A percentile compares a stretch with the other conserved stretches of the same genome.
phyloP scores from a whole-genome alignment of 2,113 vertebrate species.

The Bufo gargarizans region DNA sequence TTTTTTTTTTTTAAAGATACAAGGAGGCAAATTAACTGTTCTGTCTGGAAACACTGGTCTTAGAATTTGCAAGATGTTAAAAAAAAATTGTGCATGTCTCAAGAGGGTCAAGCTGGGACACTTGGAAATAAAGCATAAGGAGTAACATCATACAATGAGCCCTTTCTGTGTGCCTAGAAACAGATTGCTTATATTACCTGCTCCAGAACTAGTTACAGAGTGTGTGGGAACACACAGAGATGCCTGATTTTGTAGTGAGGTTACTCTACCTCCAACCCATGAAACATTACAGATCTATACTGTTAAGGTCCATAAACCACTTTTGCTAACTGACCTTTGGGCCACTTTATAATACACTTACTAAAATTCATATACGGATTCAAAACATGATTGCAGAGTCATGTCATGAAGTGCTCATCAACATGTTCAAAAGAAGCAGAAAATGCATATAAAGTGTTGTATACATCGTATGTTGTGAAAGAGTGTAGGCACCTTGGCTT shows the following conservation, averaged over 20 bases:
- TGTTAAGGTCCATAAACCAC: not conserved
- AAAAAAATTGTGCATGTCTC: slow-evolving; percentile 17
- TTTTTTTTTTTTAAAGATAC: slow-evolving; percentile 2
- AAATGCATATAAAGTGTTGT: not conserved
- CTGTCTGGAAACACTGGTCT: slow-evolving; percentile 27
- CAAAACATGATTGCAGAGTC: not conserved
- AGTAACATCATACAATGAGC: slow-evolving; percentile 46
- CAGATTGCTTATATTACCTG: slow-evolving; percentile 37
- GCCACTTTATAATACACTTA: not conserved
- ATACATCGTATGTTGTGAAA: not conserved
- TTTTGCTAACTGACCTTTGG: not conserved
- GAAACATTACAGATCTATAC: not conserved
- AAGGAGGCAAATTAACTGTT: slow-evolving; percentile 17
- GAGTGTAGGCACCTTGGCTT: not conserved
- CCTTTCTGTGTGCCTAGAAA: slow-evolving; percentile 42
- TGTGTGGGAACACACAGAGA: not conserved
- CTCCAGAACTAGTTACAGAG: not conserved
- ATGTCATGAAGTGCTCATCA: not conserved
- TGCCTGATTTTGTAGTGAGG: not conserved
- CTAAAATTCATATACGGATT: not conserved
- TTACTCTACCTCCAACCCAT: not conserved
- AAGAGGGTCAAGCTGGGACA: slow-evolving; percentile 47
- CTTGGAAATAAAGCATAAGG: slow-evolving; percentile 36
- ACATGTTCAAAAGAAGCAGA: not conserved
- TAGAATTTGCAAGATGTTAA: slow-evolving; percentile 34